A percentile compares a stretch with the other conserved stretches of the same genome.
Evolutionary conservation across 2,113 vertebrate genomes (phyloP).

Genomic region (Leucosticte australis): DNA sequence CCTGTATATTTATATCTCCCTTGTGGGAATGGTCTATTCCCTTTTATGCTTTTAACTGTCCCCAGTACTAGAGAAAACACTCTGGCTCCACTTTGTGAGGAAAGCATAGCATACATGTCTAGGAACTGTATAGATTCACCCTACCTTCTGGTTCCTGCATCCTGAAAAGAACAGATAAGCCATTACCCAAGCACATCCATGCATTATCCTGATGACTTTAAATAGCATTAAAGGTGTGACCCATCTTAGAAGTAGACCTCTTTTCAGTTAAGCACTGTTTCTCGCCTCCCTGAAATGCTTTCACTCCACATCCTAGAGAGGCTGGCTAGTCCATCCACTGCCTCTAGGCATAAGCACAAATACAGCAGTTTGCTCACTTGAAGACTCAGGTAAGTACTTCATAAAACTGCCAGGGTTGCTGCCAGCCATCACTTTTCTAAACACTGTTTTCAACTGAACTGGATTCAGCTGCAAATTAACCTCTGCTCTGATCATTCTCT

Average conservation of each 20-base stretch:
- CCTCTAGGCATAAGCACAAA: neutral
- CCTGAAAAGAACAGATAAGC: neutral
- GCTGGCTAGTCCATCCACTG: neutral
- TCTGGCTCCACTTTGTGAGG: neutral
- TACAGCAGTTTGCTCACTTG: neutral
- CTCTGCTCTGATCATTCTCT: neutral
- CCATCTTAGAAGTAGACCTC: neutral
- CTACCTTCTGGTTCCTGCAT: neutral
- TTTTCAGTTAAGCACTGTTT: neutral
- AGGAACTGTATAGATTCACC: neutral
- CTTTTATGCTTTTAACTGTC: neutral
- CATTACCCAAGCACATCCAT: neutral
- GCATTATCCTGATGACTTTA: neutral
- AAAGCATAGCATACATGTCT: neutral
- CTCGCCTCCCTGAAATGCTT: neutral
- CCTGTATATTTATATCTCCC: neutral
- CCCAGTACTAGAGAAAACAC: neutral
- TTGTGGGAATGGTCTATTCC: neutral
- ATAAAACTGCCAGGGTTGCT: neutral
- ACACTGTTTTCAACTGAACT: neutral
- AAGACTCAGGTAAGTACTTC: neutral
- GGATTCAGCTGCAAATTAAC: slow-evolving; percentile 18
- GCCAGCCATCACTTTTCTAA: neutral
- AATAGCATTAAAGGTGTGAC: neutral
- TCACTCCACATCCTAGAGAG: neutral